Evolutionary conservation across 1,140 invertebrate genomes (phyloP), one percentile per base, ranked within the genome.

Genomic region (Yoshiicerus persimilis): DNA sequence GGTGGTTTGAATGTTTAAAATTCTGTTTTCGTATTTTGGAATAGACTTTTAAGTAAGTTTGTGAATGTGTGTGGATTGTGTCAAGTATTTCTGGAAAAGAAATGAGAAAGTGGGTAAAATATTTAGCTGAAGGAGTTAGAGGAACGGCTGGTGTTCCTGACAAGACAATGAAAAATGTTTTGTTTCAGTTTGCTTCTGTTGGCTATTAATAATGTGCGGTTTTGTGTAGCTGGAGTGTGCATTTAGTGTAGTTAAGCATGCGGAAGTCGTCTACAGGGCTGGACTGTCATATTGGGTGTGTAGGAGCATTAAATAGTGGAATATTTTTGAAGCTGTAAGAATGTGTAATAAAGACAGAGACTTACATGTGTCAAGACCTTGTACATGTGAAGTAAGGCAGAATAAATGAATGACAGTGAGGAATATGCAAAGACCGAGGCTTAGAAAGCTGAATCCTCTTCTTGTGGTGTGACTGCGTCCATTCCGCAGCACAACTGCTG

Each of bases 351-450:
- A 9, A 47, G 41, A 20, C 16, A 56, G n/a, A 25, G 39, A 86
- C 87, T 88, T 77, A 88, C 87, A 88, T 88, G 87, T 86, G 83
- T 88, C 87, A 86, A 88, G 47, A 30, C 62, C 87, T 66, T 84
- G 77, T 84, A 11, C 38, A 77, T 70, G 87, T 32, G 34, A 85
- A 36, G 84, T 30, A 86, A 88, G 87, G 75, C 87, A 87, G 70
- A 83, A 34, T 27, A 88, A 85, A 84, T 88, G 87, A 84, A 32
- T 84, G 77, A 77, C 64, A 56, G 23, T 56, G 83, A 84, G 10
- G 20, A 80, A 80, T 80, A 80, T 38, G 75, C 75, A 80, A 34
- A 80, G 75, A 23, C 16, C 38, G 20, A 80, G 20, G 75, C 34
- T 77, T 36, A 84, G 2, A n/a, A 47, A n/a, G 16, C 27, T 16